These are phyloP conservation scores for Coptodon rendalli DNA, from an alignment of 2,113 vertebrate species.

Conservation along the genomic window DNA sequence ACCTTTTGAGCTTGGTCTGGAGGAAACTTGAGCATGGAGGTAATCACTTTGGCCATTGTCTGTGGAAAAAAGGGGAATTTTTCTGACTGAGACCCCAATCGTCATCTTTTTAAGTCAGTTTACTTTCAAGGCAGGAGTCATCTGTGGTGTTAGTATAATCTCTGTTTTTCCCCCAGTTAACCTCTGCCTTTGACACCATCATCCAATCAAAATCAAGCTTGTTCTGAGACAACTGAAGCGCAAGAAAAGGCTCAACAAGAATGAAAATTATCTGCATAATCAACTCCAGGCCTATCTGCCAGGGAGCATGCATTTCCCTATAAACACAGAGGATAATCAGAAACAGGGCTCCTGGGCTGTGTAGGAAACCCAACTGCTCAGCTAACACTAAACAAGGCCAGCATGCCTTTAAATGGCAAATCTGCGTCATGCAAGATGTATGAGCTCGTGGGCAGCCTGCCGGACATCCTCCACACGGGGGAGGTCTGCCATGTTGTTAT, in stretches of 20 bases:
- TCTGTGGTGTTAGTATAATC: background rate
- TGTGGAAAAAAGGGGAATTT: constrained; percentile 29
- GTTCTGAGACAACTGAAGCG: constrained; percentile 44
- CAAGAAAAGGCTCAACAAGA: background rate
- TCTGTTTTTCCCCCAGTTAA: background rate
- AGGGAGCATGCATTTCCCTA: constrained; percentile 28
- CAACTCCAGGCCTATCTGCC: constrained; percentile 52
- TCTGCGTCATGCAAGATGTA: constrained; percentile 51
- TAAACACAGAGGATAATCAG: constrained; percentile 64
- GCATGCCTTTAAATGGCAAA: constrained; percentile 50
- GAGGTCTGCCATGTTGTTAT: constrained; percentile 48
- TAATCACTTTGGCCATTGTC: constrained; percentile 99
- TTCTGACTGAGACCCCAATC: background rate
- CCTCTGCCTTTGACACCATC: background rate
- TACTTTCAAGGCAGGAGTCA: background rate
- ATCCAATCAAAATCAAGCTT: background rate
- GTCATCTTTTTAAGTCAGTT: background rate
- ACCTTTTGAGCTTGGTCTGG: constrained; percentile 91
- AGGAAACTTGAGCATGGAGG: constrained; percentile 92
- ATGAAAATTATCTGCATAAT: constrained; percentile 45
- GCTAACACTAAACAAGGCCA: constrained; percentile 50
- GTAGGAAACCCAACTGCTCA: constrained; percentile 40
- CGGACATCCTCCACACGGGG: constrained; percentile 53
- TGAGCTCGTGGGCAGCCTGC: constrained; percentile 37
- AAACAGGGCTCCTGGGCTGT: constrained; percentile 57